Conservation (phyloP, 2,797 vertebrate genomes). For the Scolopax bukidnonensis region DNA sequence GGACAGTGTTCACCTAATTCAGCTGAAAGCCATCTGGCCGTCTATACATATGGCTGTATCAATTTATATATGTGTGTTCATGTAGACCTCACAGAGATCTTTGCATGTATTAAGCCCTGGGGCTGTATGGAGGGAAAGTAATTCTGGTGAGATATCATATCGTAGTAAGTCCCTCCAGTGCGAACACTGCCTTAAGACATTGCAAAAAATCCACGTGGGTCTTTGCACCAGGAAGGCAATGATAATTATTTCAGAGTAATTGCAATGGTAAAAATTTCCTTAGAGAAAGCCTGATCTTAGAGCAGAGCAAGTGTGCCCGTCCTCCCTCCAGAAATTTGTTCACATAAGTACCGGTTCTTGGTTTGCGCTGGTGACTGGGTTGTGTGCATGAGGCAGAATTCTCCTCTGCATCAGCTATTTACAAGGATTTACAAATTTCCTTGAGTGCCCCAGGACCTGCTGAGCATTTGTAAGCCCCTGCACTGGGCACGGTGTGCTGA, state of each 20-base stretch:
- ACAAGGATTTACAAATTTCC: not conserved
- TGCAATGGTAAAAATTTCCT: not conserved
- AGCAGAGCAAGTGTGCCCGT: not conserved
- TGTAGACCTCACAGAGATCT: not conserved
- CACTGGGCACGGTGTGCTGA: not conserved
- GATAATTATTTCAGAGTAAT: not conserved
- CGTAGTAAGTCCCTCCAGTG: not conserved
- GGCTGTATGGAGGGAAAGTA: not conserved
- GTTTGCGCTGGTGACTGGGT: not conserved
- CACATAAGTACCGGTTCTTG: not conserved
- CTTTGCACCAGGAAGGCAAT: not conserved
- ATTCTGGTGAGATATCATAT: not conserved
- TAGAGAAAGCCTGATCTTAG: not conserved
- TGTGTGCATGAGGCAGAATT: not conserved
- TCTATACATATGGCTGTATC: not conserved
- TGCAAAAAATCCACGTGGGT: not conserved
- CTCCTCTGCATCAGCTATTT: not conserved
- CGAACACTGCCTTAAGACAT: not conserved
- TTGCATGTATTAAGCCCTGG: not conserved
- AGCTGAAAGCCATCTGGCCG: not conserved
- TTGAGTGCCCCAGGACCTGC: not conserved
- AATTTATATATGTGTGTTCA: not conserved
- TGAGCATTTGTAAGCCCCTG: not conserved
- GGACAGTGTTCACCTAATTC: not conserved
- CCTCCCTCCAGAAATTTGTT: not conserved